Conservation (phyloP, 2,113 vertebrate genomes). For the Acanthochromis polyacanthus region DNA sequence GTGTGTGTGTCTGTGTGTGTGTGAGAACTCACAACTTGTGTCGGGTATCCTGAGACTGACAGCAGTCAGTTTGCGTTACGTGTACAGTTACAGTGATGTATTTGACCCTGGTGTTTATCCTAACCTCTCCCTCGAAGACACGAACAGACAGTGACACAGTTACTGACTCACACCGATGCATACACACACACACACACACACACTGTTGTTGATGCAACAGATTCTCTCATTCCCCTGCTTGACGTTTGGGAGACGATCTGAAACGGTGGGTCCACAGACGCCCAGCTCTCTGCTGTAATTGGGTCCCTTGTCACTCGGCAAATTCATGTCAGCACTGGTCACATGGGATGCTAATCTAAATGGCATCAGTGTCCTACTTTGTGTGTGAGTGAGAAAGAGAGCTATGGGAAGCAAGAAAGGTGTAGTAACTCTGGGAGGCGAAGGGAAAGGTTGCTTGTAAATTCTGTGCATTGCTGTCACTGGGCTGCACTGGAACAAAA, state of each 20-base stretch:
- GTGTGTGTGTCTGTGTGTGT: not conserved
- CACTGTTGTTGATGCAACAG: conserved; percentile 9
- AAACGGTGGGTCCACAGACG: conserved; percentile 67
- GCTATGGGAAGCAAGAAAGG: conserved; percentile 11
- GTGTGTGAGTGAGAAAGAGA: conserved; percentile 21
- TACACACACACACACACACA: conserved; percentile 3
- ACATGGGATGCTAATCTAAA: conserved; percentile 82
- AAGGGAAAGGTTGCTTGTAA: conserved; percentile 32
- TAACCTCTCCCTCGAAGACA: conserved; percentile 28
- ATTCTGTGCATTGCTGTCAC: conserved; percentile 32
- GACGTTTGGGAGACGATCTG: conserved; percentile 70
- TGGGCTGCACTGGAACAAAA: not conserved
- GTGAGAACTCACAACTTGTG: conserved; percentile 27
- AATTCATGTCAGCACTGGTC: conserved; percentile 78
- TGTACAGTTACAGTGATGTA: conserved; percentile 55
- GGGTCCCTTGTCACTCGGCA: conserved; percentile 80
- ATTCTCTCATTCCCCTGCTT: conserved; percentile 33
- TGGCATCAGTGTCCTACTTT: conserved; percentile 83
- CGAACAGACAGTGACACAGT: conserved; percentile 63
- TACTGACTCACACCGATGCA: conserved; percentile 16
- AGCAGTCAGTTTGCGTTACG: conserved; percentile 69
- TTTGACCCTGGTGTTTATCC: conserved; percentile 73
- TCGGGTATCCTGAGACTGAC: conserved; percentile 51
- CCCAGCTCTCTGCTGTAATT: conserved; percentile 80
- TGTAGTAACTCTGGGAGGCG: conserved; percentile 27